Conservation (phyloP, 2,888 invertebrate species). For the Temnothorax rugatulus region DNA sequence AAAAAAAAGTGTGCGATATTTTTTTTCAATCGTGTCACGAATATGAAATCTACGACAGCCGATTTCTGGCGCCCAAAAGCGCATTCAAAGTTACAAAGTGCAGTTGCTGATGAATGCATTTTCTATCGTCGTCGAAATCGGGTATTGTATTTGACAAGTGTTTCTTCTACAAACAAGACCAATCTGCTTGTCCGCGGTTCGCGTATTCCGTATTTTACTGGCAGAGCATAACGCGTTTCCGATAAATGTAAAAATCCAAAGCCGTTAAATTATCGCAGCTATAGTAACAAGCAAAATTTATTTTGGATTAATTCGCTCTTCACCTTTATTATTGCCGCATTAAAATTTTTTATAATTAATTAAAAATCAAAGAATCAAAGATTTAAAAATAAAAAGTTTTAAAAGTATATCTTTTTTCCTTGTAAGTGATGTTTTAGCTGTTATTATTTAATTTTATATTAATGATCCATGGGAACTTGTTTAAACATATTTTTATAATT, state of each 20-base stretch:
- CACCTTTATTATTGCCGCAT: neutral
- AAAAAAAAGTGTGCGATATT: neutral
- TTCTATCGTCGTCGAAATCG: conserved; percentile 20
- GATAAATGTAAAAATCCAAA: neutral
- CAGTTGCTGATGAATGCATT: conserved; percentile 39
- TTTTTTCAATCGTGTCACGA: conserved; percentile 25
- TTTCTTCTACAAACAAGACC: conserved; percentile 14
- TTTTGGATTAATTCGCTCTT: neutral
- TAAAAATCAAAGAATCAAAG: neutral
- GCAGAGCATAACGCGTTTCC: neutral
- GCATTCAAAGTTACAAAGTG: conserved; percentile 29
- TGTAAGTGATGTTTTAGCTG: neutral
- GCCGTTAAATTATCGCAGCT: neutral
- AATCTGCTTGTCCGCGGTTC: neutral
- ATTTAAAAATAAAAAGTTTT: neutral
- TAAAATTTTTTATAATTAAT: neutral
- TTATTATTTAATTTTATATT: neutral
- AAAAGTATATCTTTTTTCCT: neutral
- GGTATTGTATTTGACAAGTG: conserved; percentile 31
- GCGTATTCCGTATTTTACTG: neutral
- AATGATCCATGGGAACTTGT: neutral
- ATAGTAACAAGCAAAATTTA: neutral
- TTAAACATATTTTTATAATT: neutral
- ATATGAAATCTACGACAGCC: conserved; percentile 37
- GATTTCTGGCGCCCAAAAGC: neutral